These are phyloP conservation scores for Malurus elegans DNA, from an alignment of 2,113 vertebrate genomes.

Conservation along the genomic window DNA sequence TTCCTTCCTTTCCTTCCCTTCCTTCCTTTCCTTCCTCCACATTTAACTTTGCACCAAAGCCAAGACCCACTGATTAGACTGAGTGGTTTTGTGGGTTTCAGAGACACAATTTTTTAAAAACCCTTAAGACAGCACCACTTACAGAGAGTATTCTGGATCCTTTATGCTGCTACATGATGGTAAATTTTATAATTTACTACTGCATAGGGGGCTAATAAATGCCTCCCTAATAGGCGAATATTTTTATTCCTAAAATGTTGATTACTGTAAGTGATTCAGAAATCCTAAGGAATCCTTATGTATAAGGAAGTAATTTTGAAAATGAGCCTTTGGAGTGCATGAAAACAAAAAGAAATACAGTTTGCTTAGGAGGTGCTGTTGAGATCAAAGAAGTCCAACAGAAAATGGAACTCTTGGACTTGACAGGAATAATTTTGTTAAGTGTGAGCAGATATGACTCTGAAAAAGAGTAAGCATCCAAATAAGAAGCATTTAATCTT, in stretches of 20 bases:
- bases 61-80: not conserved
- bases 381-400: constrained; percentile 2
- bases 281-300: not conserved
- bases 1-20: not conserved
- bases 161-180: not conserved
- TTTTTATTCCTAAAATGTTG: not conserved
- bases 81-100: not conserved
- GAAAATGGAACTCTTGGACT: constrained; percentile 39
- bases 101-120: not conserved
- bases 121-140: not conserved
- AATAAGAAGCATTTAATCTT: constrained; percentile 46
- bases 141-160: not conserved
- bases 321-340: not conserved
- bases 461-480: constrained; percentile 16
- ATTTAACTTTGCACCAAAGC: not conserved
- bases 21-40: not conserved
- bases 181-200: not conserved
- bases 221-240: not conserved
- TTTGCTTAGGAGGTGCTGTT: not conserved
- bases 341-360: not conserved
- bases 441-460: constrained; percentile 2
- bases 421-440: constrained; percentile 36
- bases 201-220: not conserved
- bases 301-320: constrained; percentile 13
- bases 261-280: constrained; percentile 14